These are phyloP conservation scores for Caenorhabditis macrosperma DNA, from an alignment of 2,888 invertebrate species.

Conservation along the genomic window DNA sequence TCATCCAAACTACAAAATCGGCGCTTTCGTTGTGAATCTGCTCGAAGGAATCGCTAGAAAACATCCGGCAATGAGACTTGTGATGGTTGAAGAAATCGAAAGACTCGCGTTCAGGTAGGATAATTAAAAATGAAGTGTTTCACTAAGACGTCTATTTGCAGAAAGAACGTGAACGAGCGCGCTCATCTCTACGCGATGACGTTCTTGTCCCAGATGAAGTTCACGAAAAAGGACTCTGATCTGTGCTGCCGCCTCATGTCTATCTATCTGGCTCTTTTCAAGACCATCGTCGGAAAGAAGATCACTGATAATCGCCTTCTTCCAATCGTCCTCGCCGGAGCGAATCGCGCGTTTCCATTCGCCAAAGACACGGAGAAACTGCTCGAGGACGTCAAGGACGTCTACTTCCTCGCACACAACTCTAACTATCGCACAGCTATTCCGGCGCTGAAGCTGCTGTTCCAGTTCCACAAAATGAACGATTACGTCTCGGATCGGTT, in stretches of 20 bases:
- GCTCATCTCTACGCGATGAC: slow-evolving; percentile 96
- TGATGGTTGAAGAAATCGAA: slow-evolving; percentile 91
- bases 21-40: slow-evolving; percentile 90
- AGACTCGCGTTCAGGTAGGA: slow-evolving; percentile 86
- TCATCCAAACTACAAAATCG: slow-evolving; percentile 91
- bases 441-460: slow-evolving; percentile 84
- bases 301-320: slow-evolving; percentile 90
- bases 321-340: slow-evolving; percentile 88
- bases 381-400: slow-evolving; percentile 85
- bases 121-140: not conserved
- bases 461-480: slow-evolving; percentile 83
- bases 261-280: slow-evolving; percentile 96
- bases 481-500: slow-evolving; percentile 82
- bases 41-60: slow-evolving; percentile 88
- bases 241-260: slow-evolving; percentile 87
- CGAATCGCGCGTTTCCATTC: slow-evolving; percentile 90
- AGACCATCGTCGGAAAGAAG: slow-evolving; percentile 84
- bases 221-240: slow-evolving; percentile 81
- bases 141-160: slow-evolving; percentile 78
- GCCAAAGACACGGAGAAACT: slow-evolving; percentile 84
- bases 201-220: slow-evolving; percentile 89
- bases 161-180: slow-evolving; percentile 88
- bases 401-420: slow-evolving; percentile 89
- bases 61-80: slow-evolving; percentile 93
- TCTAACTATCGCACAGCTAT: slow-evolving; percentile 86